Conservation (phyloP, 2,797 vertebrate species). For the Taenioides sp. region DNA sequence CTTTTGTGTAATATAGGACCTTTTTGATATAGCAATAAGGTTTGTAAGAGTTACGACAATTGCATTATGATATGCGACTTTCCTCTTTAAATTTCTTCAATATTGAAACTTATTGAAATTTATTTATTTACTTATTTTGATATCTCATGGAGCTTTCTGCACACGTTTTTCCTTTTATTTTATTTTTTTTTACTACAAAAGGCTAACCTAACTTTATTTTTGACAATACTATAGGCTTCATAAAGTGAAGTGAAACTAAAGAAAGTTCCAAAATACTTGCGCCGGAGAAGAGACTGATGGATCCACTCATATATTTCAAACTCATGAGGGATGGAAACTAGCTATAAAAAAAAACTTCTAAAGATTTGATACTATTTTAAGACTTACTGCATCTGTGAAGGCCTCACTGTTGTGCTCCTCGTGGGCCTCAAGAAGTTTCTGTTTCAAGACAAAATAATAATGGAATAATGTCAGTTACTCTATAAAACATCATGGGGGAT, state of each 20-base stretch:
- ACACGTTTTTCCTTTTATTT: too few relatives aligned
- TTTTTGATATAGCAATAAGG: too few relatives aligned
- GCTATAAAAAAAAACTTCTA: constrained; percentile 18
- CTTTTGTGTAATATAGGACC: too few relatives aligned
- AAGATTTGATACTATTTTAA: not conserved
- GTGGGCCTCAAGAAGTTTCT: constrained; percentile 98
- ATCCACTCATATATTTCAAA: constrained; percentile 26
- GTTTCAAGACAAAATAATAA: constrained; percentile 34
- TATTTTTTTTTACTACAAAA: too few relatives aligned
- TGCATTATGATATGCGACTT: too few relatives aligned
- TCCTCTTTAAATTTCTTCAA: too few relatives aligned
- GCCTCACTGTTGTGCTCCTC: constrained; percentile 97
- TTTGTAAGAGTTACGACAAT: too few relatives aligned
- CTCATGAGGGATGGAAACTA: constrained; percentile 21
- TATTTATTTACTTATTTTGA: too few relatives aligned
- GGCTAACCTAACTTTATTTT: too few relatives aligned
- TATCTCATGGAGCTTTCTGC: too few relatives aligned
- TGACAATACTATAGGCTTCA: not conserved
- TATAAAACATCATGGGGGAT: not conserved
- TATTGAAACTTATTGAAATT: too few relatives aligned
- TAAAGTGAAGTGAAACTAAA: not conserved
- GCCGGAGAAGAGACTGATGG: constrained; percentile 16
- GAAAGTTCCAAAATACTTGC: constrained; percentile 14
- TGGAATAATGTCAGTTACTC: constrained; percentile 27
- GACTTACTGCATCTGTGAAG: constrained; percentile 96